Evolutionary conservation across 2,888 invertebrate species (phyloP).

Genomic region (Apotomis capreana): DNA sequence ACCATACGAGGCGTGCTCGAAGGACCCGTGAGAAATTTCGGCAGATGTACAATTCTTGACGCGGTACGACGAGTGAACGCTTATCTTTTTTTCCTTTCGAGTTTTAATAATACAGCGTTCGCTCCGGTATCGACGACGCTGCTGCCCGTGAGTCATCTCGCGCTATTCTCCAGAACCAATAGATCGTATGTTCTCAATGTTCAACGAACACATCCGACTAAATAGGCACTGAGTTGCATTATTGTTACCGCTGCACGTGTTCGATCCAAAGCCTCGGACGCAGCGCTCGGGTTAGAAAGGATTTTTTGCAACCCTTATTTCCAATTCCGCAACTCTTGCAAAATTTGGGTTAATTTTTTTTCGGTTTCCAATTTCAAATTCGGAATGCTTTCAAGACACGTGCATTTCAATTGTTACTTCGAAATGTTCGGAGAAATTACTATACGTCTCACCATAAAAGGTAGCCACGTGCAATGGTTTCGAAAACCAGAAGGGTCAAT

Average conservation of each 20-base stretch:
- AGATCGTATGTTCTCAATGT: neutral
- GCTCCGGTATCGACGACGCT: conserved; percentile 67
- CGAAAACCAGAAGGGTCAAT: conserved; percentile 50
- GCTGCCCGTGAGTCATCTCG: conserved; percentile 76
- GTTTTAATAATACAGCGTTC: conserved; percentile 75
- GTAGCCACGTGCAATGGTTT: conserved; percentile 56
- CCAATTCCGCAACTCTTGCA: conserved; percentile 82
- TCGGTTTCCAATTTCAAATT: conserved; percentile 57
- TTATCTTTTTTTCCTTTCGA: conserved; percentile 74
- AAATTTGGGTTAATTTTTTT: conserved; percentile 78
- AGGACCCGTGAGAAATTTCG: conserved; percentile 83
- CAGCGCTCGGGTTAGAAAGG: conserved; percentile 75
- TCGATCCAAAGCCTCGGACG: conserved; percentile 64
- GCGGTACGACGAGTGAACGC: conserved; percentile 77
- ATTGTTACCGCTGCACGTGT: conserved; percentile 69
- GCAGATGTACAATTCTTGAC: conserved; percentile 84
- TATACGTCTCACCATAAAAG: conserved; percentile 31
- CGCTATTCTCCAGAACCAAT: conserved; percentile 50
- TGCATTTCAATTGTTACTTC: conserved; percentile 57
- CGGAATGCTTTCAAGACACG: conserved; percentile 53
- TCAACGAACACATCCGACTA: neutral
- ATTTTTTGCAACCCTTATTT: conserved; percentile 82
- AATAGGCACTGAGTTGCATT: neutral
- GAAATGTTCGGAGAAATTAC: conserved; percentile 60
- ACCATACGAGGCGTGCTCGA: conserved; percentile 66